Conservation (phyloP, 2,797 vertebrate species). For the Pristis pectinata region DNA sequence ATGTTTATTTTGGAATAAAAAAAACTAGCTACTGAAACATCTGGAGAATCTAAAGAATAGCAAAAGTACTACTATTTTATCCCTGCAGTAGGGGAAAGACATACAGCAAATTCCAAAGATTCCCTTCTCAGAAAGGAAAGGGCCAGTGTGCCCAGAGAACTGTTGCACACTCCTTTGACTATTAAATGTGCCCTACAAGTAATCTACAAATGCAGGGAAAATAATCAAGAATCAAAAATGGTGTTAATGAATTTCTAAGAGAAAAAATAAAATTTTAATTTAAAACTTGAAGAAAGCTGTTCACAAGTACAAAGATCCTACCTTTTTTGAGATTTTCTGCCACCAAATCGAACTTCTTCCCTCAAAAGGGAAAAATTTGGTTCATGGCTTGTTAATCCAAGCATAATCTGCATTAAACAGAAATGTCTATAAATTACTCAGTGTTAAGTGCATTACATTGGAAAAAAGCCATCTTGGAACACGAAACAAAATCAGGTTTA, state of each 20-base stretch:
- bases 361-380: slow-evolving; percentile 92
- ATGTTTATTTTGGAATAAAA: no score
- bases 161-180: background rate
- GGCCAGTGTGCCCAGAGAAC: background rate
- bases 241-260: background rate
- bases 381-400: slow-evolving; percentile 96
- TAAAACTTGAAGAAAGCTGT: background rate
- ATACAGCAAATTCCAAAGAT: background rate
- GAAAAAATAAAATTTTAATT: background rate
- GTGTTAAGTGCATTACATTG: background rate
- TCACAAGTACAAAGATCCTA: slow-evolving; percentile 46
- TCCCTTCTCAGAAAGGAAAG: background rate
- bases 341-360: slow-evolving; percentile 97
- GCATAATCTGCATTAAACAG: slow-evolving; percentile 78
- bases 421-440: background rate
- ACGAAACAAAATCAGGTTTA: no score
- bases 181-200: background rate
- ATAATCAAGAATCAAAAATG: background rate
- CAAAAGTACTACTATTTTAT: background rate
- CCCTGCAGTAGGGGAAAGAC: background rate
- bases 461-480: background rate
- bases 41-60: background rate
- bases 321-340: slow-evolving; percentile 93
- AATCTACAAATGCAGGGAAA: background rate
- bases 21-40: background rate